These are phyloP conservation scores for Onychomys arenicola DNA, from an alignment of 2,797 vertebrate genomes.

Conservation along the genomic window DNA sequence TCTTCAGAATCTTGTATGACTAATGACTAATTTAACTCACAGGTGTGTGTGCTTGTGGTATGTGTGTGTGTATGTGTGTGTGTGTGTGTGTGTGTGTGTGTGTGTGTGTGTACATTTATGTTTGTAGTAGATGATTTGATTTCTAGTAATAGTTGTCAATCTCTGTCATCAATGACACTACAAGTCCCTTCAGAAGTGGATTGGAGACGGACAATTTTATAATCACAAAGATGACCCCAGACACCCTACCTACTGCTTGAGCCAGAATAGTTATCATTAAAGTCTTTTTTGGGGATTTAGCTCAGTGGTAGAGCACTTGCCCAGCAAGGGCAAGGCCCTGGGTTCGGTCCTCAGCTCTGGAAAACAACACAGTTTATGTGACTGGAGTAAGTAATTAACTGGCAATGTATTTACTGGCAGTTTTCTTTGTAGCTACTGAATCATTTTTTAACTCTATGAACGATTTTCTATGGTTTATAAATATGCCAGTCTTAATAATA, in stretches of 20 bases:
- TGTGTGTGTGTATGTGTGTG: no score
- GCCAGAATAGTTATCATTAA: not conserved
- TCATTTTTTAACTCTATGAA: not conserved
- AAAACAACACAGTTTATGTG: not conserved
- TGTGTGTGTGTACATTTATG: not conserved
- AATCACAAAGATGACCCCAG: not conserved
- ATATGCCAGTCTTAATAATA: not conserved
- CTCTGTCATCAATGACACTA: not conserved
- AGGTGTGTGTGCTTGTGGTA: not conserved
- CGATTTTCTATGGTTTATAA: slow-evolving; percentile 41
- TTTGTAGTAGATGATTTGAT: not conserved
- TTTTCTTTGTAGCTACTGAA: slow-evolving; percentile 3
- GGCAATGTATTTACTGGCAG: not conserved
- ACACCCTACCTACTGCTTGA: not conserved
- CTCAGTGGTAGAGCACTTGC: no score
- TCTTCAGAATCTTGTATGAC: not conserved
- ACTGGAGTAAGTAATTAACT: not conserved
- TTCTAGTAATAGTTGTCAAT: not conserved
- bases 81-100: not conserved
- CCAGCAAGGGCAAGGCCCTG: no score
- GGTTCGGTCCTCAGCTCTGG: no score
- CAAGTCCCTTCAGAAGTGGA: not conserved
- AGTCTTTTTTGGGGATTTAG: no score
- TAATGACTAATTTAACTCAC: not conserved
- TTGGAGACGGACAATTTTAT: not conserved